Percentiles rank a stretch among this genome's conserved stretches.
Evolutionary conservation across 2,888 invertebrate genomes (phyloP).

Genomic region (Adineta ricciae): DNA sequence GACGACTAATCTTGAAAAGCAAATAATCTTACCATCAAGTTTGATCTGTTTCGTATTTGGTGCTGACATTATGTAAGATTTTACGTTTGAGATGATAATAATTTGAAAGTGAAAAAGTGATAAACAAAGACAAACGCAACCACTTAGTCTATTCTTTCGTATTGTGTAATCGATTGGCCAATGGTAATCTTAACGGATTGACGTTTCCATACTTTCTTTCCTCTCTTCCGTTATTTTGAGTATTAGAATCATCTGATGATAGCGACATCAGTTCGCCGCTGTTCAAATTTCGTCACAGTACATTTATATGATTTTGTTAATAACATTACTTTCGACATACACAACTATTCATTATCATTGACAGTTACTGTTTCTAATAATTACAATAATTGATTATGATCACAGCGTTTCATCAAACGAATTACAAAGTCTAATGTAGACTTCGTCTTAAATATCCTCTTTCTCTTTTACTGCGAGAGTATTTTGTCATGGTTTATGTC

Average conservation of each 20-base stretch:
- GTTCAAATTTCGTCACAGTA: too few relatives aligned
- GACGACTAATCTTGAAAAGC: background rate
- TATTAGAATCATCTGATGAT: background rate
- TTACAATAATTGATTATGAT: too few relatives aligned
- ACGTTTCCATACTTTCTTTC: background rate
- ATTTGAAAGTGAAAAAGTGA: background rate
- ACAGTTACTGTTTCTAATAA: too few relatives aligned
- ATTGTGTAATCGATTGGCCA: background rate
- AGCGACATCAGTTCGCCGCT: slow-evolving; percentile 2
- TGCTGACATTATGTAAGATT: background rate
- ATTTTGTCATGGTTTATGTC: too few relatives aligned
- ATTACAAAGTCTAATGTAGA: too few relatives aligned
- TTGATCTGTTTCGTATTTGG: slow-evolving; percentile 6
- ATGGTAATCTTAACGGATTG: background rate
- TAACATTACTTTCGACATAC: too few relatives aligned
- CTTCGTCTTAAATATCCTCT: too few relatives aligned
- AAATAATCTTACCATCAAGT: slow-evolving; percentile 1
- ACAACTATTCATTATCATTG: too few relatives aligned
- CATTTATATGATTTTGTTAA: too few relatives aligned
- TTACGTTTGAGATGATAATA: background rate
- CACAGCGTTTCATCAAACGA: too few relatives aligned
- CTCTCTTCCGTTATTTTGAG: background rate
- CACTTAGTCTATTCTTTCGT: background rate
- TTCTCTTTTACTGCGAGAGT: too few relatives aligned
- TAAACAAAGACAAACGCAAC: background rate